These are phyloP conservation scores for Petromus typicus DNA, from an alignment of 2,113 vertebrate species.

Conservation along the genomic window DNA sequence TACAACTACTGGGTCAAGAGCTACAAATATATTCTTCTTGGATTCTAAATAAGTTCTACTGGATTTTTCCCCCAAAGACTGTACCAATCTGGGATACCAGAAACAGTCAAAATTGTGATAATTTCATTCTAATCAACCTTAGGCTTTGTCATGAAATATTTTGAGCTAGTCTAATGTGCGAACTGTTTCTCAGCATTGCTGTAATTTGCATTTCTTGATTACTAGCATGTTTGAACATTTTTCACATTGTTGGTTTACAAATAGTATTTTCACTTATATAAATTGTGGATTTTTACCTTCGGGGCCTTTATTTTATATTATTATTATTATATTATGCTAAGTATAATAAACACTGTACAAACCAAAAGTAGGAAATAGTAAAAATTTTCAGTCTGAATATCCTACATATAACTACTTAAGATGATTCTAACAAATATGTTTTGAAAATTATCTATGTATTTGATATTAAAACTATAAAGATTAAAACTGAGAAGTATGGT, in stretches of 20 bases:
- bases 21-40: constrained; percentile 3
- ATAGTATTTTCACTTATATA: constrained; percentile 65
- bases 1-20: constrained; percentile 38
- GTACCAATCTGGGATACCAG: constrained; percentile 21
- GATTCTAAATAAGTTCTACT: constrained; percentile 45
- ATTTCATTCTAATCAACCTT: constrained; percentile 51
- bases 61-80: neutral
- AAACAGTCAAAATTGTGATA: constrained; percentile 26
- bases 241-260: constrained; percentile 62
- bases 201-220: constrained; percentile 74
- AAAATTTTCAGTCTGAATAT: neutral
- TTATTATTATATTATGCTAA: constrained; percentile 58
- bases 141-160: constrained; percentile 67
- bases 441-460: neutral
- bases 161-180: constrained; percentile 45
- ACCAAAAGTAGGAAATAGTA: constrained; percentile 41
- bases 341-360: constrained; percentile 54
- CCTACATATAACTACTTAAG: neutral
- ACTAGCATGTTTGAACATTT: constrained; percentile 56
- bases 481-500: neutral
- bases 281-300: constrained; percentile 54
- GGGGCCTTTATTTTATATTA: constrained; percentile 63
- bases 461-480: neutral
- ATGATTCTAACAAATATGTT: constrained; percentile 23
- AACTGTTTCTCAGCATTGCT: constrained; percentile 52